Conservation (phyloP, 2,113 vertebrate species). For the Bubo bubo region DNA sequence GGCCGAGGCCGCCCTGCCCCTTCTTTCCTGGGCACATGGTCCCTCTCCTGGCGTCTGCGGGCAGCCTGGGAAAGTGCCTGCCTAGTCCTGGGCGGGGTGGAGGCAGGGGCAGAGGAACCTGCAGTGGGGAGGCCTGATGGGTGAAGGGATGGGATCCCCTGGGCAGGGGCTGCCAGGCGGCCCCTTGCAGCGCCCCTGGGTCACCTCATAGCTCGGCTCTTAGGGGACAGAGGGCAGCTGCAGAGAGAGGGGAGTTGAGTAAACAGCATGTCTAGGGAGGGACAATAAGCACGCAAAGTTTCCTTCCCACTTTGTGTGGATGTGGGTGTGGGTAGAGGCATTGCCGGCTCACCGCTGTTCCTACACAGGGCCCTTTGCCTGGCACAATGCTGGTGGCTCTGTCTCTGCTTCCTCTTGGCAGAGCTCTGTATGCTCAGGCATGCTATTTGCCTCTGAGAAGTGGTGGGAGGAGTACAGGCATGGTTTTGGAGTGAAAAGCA, state of each 20-base stretch:
- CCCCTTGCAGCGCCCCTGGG: accelerated
- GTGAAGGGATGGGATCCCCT: neutral
- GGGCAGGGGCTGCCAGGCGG: accelerated
- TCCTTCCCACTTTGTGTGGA: neutral
- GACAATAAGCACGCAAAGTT: no score
- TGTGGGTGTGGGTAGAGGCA: neutral
- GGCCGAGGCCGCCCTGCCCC: accelerated
- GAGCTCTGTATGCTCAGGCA: neutral
- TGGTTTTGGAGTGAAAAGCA: neutral
- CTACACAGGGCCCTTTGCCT: neutral
- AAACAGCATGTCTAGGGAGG: neutral
- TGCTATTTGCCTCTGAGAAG: neutral
- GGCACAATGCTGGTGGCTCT: neutral
- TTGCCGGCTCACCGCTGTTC: neutral
- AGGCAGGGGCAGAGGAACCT: neutral
- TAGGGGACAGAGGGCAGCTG: neutral
- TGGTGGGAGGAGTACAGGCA: neutral
- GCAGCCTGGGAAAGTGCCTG: neutral
- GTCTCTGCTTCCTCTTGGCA: neutral
- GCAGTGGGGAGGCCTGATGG: neutral
- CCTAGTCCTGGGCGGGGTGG: neutral
- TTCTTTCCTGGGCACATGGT: accelerated
- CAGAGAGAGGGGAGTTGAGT: no score
- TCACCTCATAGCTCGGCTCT: accelerated
- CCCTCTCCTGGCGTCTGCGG: accelerated